A percentile compares a stretch with the other conserved stretches of the same genome.
phyloP scores from a whole-genome alignment of 2,888 invertebrate genomes.

The Drosophila subquinaria region DNA sequence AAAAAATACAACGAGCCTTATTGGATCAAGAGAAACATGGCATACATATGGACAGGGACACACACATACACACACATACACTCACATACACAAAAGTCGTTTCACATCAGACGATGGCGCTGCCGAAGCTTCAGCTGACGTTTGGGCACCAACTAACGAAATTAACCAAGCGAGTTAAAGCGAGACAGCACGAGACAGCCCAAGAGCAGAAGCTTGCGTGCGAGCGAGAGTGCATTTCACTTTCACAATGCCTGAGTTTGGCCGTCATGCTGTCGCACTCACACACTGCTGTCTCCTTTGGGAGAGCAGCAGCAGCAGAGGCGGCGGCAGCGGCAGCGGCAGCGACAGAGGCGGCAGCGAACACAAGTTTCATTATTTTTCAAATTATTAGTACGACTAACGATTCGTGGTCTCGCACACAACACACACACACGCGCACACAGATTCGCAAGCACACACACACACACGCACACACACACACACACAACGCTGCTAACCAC shows the following conservation, averaged over 20 bases:
- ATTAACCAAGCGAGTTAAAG: constrained; percentile 81
- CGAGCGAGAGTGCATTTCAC: constrained; percentile 44
- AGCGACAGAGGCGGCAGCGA: constrained; percentile 18
- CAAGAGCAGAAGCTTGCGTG: constrained; percentile 8
- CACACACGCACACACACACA: constrained; percentile 24
- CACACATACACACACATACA: constrained; percentile 23
- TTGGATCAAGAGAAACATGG: constrained; percentile 65
- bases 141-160: constrained; percentile 71
- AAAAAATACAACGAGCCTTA: constrained; percentile 57
- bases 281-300: constrained; percentile 4
- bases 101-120: constrained; percentile 35
- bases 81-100: constrained; percentile 25
- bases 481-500: constrained; percentile 55
- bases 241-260: constrained; percentile 26
- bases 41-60: constrained; percentile 51
- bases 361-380: constrained; percentile 78
- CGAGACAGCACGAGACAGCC: constrained; percentile 70
- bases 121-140: constrained; percentile 32
- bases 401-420: constrained; percentile 79
- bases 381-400: constrained; percentile 83
- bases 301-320: constrained; percentile 1
- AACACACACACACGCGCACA: constrained; percentile 22
- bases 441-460: constrained; percentile 5
- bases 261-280: constrained; percentile 44
- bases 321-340: neutral